A percentile compares a stretch with the other conserved stretches of the same genome.
phyloP scores from a whole-genome alignment of 2,113 vertebrate species.

The Scolopax mira region DNA sequence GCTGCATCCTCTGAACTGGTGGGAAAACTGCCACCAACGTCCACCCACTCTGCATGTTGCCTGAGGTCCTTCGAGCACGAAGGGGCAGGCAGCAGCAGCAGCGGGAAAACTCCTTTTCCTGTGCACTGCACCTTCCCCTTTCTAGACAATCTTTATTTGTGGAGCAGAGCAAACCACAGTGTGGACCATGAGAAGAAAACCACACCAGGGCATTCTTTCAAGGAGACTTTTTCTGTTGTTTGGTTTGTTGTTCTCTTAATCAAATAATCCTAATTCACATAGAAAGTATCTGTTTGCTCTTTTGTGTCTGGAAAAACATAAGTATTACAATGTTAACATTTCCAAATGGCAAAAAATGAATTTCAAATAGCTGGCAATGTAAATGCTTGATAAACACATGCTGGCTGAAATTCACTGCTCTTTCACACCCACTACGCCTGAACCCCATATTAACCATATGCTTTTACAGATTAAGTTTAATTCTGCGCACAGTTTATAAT shows the following conservation, averaged over 20 bases:
- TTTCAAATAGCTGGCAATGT: constrained; percentile 27
- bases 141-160: not conserved
- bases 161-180: not conserved
- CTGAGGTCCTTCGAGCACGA: not conserved
- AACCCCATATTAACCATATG: not conserved
- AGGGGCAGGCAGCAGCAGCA: rapidly evolving
- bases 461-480: constrained; percentile 15
- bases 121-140: not conserved
- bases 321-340: constrained; percentile 22
- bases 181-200: not conserved
- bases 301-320: constrained; percentile 4
- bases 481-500: not conserved
- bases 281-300: not conserved
- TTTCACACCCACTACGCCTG: not conserved
- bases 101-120: not conserved
- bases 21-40: rapidly evolving
- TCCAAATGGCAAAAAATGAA: constrained; percentile 51
- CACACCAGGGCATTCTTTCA: not conserved
- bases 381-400: constrained; percentile 30
- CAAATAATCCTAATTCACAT: not conserved
- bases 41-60: not conserved
- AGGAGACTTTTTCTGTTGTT: not conserved
- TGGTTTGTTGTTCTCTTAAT: not conserved
- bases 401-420: constrained; percentile 9
- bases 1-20: not conserved